Evolutionary conservation across 1,140 invertebrate species (phyloP).

Genomic region (Pseudomyrmex sp.): DNA sequence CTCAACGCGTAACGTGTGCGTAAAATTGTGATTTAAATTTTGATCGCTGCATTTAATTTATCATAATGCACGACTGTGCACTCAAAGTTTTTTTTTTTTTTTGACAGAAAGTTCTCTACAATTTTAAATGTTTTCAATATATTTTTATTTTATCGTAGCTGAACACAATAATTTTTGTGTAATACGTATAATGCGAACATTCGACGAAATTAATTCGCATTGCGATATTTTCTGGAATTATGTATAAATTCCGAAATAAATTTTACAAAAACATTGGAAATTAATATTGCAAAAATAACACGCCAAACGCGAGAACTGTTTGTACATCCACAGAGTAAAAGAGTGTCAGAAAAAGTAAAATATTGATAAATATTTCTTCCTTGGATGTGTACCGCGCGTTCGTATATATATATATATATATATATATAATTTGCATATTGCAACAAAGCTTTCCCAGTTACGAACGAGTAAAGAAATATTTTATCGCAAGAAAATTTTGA

Average conservation of each 20-base stretch:
- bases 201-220: background rate
- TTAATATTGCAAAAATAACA: background rate
- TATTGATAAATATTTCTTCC: slow-evolving; percentile 45
- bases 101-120: background rate
- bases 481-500: slow-evolving; percentile 65
- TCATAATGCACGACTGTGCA: background rate
- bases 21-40: background rate
- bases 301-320: slow-evolving; percentile 4
- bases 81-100: too few relatives aligned
- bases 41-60: background rate
- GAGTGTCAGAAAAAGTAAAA: slow-evolving; percentile 27
- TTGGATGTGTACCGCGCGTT: background rate
- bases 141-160: background rate
- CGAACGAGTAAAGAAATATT: slow-evolving; percentile 19
- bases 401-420: background rate
- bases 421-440: slow-evolving; percentile 38
- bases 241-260: too few relatives aligned
- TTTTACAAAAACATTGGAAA: too few relatives aligned
- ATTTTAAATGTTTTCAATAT: background rate
- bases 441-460: slow-evolving; percentile 32
- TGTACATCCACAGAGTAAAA: too few relatives aligned
- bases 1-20: background rate
- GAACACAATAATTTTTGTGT: background rate
- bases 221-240: background rate
- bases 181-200: background rate